phyloP scores from a whole-genome alignment of 2,113 vertebrate species.

The Melanostigma gelatinosum region DNA sequence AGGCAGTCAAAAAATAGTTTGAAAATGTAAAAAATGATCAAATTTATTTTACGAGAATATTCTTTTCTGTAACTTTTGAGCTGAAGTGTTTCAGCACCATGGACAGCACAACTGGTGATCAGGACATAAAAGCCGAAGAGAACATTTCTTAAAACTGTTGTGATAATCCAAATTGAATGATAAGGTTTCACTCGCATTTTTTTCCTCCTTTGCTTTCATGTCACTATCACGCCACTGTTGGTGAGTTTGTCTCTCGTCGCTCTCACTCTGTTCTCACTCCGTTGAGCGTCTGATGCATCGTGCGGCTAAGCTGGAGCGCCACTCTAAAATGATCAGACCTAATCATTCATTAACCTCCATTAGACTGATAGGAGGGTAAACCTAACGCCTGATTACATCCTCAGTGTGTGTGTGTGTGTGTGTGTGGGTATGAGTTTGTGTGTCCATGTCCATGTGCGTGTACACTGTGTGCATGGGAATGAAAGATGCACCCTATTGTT shows the following conservation, averaged over 20 bases:
- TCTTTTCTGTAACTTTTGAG: neutral
- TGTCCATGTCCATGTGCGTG: neutral
- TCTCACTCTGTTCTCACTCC: slow-evolving; percentile 47
- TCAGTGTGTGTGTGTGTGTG: slow-evolving; percentile 33
- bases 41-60: neutral
- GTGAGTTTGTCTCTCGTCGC: slow-evolving; percentile 27
- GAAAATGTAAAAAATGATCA: neutral
- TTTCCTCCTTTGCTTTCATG: slow-evolving; percentile 11
- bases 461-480: slow-evolving; percentile 16
- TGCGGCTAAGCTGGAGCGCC: slow-evolving; percentile 69
- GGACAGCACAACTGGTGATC: neutral
- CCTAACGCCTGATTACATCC: slow-evolving; percentile 79
- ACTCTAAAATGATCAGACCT: slow-evolving; percentile 80
- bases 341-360: slow-evolving; percentile 84
- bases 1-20: neutral
- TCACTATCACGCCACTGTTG: neutral
- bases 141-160: neutral
- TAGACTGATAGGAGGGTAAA: slow-evolving; percentile 82
- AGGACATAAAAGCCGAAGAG: neutral
- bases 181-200: neutral
- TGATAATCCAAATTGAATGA: neutral
- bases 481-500: slow-evolving; percentile 46
- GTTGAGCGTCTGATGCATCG: slow-evolving; percentile 63
- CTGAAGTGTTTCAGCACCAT: neutral
- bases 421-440: slow-evolving; percentile 4